Percentiles rank a stretch among this genome's conserved stretches.
phyloP scores from a whole-genome alignment of 2,113 vertebrate species.

The Dicaeum eximium region DNA sequence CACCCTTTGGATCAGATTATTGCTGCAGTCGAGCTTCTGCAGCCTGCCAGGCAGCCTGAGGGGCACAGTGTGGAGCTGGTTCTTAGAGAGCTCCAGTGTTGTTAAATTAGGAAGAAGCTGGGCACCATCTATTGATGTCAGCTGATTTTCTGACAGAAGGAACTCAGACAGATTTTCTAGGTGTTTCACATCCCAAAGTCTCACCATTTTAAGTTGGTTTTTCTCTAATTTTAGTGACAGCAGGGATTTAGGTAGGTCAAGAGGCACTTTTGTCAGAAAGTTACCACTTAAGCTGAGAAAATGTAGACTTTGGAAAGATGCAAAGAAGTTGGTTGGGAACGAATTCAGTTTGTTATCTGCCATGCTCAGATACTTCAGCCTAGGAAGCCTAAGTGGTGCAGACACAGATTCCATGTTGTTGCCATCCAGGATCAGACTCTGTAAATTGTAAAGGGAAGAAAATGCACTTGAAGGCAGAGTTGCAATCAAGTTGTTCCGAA shows the following conservation, averaged over 20 bases:
- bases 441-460: slow-evolving; percentile 69
- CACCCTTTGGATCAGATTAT: slow-evolving; percentile 76
- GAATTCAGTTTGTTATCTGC: slow-evolving; percentile 73
- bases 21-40: slow-evolving; percentile 81
- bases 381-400: slow-evolving; percentile 65
- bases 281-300: slow-evolving; percentile 79
- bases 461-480: slow-evolving; percentile 55
- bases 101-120: slow-evolving; percentile 77
- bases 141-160: slow-evolving; percentile 75
- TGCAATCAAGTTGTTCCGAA: slow-evolving; percentile 77
- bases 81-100: slow-evolving; percentile 75
- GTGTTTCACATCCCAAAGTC: slow-evolving; percentile 72
- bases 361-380: slow-evolving; percentile 72
- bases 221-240: slow-evolving; percentile 77
- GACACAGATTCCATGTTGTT: slow-evolving; percentile 72
- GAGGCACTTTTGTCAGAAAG: slow-evolving; percentile 71
- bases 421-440: slow-evolving; percentile 72
- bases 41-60: slow-evolving; percentile 66
- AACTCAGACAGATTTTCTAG: slow-evolving; percentile 75
- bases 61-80: slow-evolving; percentile 73
- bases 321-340: slow-evolving; percentile 69
- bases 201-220: slow-evolving; percentile 74
- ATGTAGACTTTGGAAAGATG: slow-evolving; percentile 64
- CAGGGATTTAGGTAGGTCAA: slow-evolving; percentile 74
- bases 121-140: slow-evolving; percentile 73